A percentile compares a stretch with the other conserved stretches of the same genome.
phyloP scores from a whole-genome alignment of 2,113 vertebrate species.

The Clinocottus analis region DNA sequence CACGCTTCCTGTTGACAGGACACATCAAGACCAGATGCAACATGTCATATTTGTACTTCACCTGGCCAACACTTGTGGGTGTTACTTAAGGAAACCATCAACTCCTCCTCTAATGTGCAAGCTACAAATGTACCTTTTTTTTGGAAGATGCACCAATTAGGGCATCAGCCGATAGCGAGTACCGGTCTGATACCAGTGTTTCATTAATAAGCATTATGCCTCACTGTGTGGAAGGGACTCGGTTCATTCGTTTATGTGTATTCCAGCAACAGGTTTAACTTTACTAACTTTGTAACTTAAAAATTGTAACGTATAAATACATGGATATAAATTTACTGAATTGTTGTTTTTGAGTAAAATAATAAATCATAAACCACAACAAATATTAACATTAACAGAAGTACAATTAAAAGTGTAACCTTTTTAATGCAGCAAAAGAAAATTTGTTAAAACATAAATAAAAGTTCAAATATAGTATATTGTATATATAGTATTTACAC shows the following conservation, averaged over 20 bases:
- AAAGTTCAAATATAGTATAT: no score
- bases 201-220: background rate
- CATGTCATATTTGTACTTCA: background rate
- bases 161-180: background rate
- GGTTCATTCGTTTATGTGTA: background rate
- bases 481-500: no score
- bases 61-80: background rate
- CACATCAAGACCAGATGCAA: conserved; percentile 5
- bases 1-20: conserved; percentile 36
- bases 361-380: background rate
- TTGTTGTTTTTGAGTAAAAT: background rate
- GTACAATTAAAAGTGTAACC: background rate
- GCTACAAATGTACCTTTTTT: background rate
- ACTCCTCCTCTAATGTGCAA: background rate
- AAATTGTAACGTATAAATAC: background rate
- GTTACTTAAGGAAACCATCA: background rate
- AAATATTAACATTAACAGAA: background rate
- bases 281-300: background rate
- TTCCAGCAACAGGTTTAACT: background rate
- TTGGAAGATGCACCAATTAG: background rate
- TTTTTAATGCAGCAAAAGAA: background rate
- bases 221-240: background rate
- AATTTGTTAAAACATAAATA: no score
- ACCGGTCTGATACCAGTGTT: background rate
- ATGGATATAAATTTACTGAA: background rate